These are phyloP conservation scores for Cataglyphis altisquamis DNA, from an alignment of 2,888 invertebrate genomes.

Conservation along the genomic window DNA sequence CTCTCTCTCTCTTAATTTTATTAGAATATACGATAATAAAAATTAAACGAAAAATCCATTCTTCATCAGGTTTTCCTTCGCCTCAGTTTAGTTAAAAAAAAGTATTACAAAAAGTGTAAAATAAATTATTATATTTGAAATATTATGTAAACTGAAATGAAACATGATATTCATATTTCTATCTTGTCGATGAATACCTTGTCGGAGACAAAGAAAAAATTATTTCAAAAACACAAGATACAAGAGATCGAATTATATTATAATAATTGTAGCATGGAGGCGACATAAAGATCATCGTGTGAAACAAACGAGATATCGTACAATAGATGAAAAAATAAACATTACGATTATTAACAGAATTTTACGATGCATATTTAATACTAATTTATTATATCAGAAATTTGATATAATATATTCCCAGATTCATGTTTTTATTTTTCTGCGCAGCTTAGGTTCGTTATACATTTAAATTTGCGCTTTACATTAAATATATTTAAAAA, in stretches of 20 bases:
- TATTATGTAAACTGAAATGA: neutral
- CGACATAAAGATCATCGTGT: constrained; percentile 22
- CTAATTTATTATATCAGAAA: constrained; percentile 22
- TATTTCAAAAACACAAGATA: constrained; percentile 36
- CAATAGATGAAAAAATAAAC: constrained; percentile 14
- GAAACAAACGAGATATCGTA: constrained; percentile 28
- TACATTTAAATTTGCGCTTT: neutral
- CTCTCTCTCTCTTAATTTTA: neutral
- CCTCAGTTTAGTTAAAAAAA: neutral
- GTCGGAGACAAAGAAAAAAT: constrained; percentile 68
- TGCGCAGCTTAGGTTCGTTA: neutral
- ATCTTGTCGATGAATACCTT: constrained; percentile 7
- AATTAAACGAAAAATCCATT: neutral
- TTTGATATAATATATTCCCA: neutral
- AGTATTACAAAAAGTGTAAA: neutral
- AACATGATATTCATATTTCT: constrained; percentile 3
- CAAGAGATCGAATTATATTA: constrained; percentile 58
- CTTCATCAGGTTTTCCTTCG: neutral
- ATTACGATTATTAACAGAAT: constrained; percentile 21
- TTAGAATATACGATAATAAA: neutral
- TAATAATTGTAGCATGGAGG: constrained; percentile 23
- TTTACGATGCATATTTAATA: constrained; percentile 21
- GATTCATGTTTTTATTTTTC: neutral
- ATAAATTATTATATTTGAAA: neutral
- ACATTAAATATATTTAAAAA: neutral